phyloP scores from a whole-genome alignment of 2,797 vertebrate species.

The Poecilia gillii region DNA sequence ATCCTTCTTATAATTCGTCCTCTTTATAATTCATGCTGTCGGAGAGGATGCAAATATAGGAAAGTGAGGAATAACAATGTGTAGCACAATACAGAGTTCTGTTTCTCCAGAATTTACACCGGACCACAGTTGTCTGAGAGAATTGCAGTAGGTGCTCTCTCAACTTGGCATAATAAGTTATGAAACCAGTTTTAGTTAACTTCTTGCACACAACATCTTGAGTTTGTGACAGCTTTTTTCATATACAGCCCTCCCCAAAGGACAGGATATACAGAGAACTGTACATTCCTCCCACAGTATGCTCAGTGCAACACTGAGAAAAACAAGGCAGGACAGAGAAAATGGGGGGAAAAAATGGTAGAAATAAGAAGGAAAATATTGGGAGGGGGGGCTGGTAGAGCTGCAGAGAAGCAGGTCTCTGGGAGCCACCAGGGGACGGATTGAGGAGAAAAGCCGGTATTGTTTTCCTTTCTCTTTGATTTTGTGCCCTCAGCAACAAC shows the following conservation, averaged over 20 bases:
- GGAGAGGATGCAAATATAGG: slow-evolving; percentile 47
- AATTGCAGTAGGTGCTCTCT: slow-evolving; percentile 40
- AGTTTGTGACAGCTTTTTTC: slow-evolving; percentile 13
- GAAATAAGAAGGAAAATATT: slow-evolving; percentile 31
- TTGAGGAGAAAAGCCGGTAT: slow-evolving; percentile 60
- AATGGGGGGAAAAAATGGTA: not conserved
- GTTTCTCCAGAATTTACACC: slow-evolving; percentile 40
- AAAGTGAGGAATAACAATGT: slow-evolving; percentile 46
- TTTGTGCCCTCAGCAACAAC: slow-evolving; percentile 68
- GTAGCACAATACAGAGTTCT: slow-evolving; percentile 40
- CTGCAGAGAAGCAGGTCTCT: slow-evolving; percentile 41
- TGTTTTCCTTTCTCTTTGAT: slow-evolving; percentile 71
- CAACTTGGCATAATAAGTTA: slow-evolving; percentile 24
- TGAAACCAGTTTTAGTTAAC: not conserved
- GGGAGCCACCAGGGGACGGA: slow-evolving; percentile 51
- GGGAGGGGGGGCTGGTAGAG: slow-evolving; percentile 11
- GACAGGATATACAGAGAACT: not conserved
- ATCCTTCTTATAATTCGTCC: not conserved
- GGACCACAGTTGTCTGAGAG: slow-evolving; percentile 32
- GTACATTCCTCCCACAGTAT: not conserved
- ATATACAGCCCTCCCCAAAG: slow-evolving; percentile 26
- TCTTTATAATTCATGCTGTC: slow-evolving; percentile 51
- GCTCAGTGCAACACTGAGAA: not conserved
- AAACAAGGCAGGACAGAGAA: slow-evolving; percentile 2
- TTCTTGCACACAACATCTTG: not conserved